A percentile compares a stretch with the other conserved stretches of the same genome.
Conservation (phyloP, 2,888 invertebrate genomes). For the Alviniconcha strummeri region DNA sequence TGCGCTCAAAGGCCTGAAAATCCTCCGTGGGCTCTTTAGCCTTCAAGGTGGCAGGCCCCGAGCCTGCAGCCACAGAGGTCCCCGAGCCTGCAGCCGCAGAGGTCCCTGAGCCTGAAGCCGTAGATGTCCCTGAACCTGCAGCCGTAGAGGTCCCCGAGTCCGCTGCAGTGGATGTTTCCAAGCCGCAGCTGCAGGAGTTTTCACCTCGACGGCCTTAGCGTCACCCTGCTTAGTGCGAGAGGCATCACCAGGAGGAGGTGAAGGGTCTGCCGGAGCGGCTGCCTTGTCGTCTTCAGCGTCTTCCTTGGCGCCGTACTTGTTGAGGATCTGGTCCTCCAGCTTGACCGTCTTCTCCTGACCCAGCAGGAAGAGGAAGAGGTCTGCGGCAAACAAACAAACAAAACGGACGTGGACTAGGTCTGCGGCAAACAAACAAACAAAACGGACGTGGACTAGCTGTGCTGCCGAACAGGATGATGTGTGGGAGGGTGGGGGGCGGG, state of each 20-base stretch:
- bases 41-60: neutral
- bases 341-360: slow-evolving; percentile 19
- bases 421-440: neutral
- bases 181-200: too few species aligned
- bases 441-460: neutral
- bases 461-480: neutral
- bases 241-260: too few species aligned
- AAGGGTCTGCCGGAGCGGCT: neutral
- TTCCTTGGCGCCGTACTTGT: neutral
- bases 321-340: slow-evolving; percentile 25
- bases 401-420: neutral
- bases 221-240: too few species aligned
- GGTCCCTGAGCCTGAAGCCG: neutral
- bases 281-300: neutral
- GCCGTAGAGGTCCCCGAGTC: neutral
- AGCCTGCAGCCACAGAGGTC: neutral
- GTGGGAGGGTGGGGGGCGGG: neutral
- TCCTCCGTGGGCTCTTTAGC: neutral
- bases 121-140: neutral
- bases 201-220: too few species aligned
- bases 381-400: neutral
- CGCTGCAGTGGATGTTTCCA: neutral
- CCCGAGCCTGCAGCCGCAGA: neutral
- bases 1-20: neutral
- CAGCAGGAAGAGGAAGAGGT: slow-evolving; percentile 24